Conservation (phyloP, 2,888 invertebrate genomes). For the Callosobruchus maculatus region DNA sequence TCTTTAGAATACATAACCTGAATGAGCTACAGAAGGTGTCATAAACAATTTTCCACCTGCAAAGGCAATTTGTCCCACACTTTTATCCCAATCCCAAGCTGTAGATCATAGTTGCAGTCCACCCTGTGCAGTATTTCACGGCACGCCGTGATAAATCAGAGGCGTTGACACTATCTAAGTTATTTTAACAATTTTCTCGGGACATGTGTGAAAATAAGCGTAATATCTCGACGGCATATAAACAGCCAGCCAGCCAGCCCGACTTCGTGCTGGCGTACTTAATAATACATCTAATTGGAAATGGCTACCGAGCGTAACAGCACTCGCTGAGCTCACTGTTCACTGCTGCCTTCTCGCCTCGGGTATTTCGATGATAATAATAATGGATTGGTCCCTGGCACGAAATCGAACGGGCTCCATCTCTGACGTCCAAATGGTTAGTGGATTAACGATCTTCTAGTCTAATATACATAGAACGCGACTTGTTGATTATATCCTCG, state of each 20-base stretch:
- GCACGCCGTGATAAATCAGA: not conserved
- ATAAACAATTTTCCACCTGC: not conserved
- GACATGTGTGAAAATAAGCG: slow-evolving; percentile 22
- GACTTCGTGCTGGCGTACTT: slow-evolving; percentile 28
- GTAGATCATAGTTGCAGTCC: not conserved
- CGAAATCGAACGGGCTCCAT: slow-evolving; percentile 9
- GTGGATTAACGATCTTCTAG: too few species aligned
- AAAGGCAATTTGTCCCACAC: not conserved
- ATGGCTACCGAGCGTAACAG: slow-evolving; percentile 31
- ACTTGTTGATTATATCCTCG: too few species aligned
- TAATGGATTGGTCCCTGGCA: slow-evolving; percentile 16
- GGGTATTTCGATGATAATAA: slow-evolving; percentile 16
- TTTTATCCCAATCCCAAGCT: not conserved
- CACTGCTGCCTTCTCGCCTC: slow-evolving; percentile 7
- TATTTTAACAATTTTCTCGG: slow-evolving; percentile 18
- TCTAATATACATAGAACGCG: too few species aligned
- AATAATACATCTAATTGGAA: slow-evolving; percentile 40
- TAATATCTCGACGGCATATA: slow-evolving; percentile 28
- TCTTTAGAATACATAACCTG: too few species aligned
- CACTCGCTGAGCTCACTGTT: not conserved
- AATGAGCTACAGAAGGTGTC: too few species aligned
- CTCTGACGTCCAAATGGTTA: too few species aligned
- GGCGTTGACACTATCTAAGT: slow-evolving; percentile 13
- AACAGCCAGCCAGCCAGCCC: too few species aligned
- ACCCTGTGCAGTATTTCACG: not conserved